phyloP scores from a whole-genome alignment of 2,797 vertebrate genomes.

The Melanotaenia trifasciata region DNA sequence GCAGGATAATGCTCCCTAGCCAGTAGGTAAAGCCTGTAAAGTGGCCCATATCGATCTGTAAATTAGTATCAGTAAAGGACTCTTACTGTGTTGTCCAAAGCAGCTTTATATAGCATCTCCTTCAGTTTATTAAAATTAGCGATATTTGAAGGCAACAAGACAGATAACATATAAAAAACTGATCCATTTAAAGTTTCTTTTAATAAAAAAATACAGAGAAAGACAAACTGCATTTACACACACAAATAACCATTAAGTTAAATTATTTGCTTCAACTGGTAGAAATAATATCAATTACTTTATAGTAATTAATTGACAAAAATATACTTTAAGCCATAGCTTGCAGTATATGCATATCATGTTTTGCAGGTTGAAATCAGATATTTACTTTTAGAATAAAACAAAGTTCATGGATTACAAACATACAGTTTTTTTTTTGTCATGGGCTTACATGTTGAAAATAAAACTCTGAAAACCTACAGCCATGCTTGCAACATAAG shows the following conservation, averaged over 20 bases:
- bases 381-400: not conserved
- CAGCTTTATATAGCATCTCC: not conserved
- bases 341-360: no score
- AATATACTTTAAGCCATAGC: not conserved
- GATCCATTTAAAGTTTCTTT: not conserved
- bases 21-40: not conserved
- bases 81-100: not conserved
- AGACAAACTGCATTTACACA: no score
- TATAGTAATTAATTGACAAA: no score
- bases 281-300: no score
- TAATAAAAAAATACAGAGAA: no score
- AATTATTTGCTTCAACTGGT: no score
- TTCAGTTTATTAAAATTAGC: not conserved
- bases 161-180: not conserved
- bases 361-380: not conserved
- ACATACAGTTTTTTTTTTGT: not conserved
- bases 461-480: not conserved
- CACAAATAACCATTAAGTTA: no score
- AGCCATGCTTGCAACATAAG: not conserved
- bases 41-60: not conserved
- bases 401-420: not conserved
- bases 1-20: conserved; percentile 1
- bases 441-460: not conserved
- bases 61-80: not conserved
- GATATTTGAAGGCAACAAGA: not conserved